These are phyloP conservation scores for Lichenostomus cassidix DNA, from an alignment of 2,113 vertebrate genomes.

Conservation along the genomic window DNA sequence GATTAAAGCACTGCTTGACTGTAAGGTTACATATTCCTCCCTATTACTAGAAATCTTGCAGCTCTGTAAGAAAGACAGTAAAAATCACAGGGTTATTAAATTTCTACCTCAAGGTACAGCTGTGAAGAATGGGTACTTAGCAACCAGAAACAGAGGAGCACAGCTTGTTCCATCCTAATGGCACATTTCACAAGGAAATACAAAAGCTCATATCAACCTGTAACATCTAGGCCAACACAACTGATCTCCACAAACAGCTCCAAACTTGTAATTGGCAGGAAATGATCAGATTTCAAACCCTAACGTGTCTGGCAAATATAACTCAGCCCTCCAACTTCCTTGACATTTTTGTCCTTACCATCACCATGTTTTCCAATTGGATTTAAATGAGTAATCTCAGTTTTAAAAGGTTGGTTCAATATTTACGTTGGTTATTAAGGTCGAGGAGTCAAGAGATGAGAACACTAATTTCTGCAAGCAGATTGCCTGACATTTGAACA, in stretches of 20 bases:
- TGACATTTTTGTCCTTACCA: slow-evolving; percentile 27
- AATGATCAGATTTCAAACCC: slow-evolving; percentile 20
- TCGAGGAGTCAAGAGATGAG: slow-evolving; percentile 37
- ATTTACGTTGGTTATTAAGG: slow-evolving; percentile 36
- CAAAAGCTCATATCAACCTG: not conserved
- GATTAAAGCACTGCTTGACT: not conserved
- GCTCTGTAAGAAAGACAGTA: not conserved
- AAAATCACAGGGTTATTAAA: slow-evolving; percentile 21
- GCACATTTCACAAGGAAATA: not conserved
- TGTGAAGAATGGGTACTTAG: slow-evolving; percentile 60
- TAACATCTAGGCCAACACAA: not conserved
- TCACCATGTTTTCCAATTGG: not conserved
- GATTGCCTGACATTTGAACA: slow-evolving; percentile 61
- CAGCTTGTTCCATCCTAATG: slow-evolving; percentile 36
- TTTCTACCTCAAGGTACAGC: slow-evolving; percentile 11
- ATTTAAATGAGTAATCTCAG: slow-evolving; percentile 44
- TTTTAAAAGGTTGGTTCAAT: slow-evolving; percentile 60
- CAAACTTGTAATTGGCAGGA: not conserved
- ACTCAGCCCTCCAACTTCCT: not conserved
- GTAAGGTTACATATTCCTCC: not conserved
- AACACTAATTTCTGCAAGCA: slow-evolving; percentile 26
- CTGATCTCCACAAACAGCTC: not conserved
- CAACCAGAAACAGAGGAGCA: slow-evolving; percentile 66
- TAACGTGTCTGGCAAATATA: not conserved
- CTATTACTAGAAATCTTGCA: not conserved